A percentile compares a stretch with the other conserved stretches of the same genome.
phyloP scores from a whole-genome alignment of 2,797 vertebrate species.

The Eutrigla gurnardus region DNA sequence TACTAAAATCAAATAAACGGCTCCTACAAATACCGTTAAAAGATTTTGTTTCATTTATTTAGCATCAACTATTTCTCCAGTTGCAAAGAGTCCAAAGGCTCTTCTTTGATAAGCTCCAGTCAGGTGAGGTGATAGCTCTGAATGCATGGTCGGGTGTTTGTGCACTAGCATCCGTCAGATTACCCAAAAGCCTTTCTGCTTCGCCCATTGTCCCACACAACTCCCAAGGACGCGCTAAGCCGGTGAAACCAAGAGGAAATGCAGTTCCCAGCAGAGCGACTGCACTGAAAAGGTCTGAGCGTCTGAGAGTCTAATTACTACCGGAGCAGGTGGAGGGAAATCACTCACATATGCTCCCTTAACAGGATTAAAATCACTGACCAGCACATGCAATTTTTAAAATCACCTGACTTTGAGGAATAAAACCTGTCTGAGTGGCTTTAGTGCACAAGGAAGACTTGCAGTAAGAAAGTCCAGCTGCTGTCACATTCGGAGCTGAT shows the following conservation, averaged over 20 bases:
- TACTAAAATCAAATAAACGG: too few relatives aligned
- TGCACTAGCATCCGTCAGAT: conserved; percentile 1
- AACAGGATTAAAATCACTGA: conserved; percentile 7
- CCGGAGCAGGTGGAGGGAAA: background rate
- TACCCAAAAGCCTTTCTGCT: conserved; percentile 5
- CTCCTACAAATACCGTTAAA: background rate
- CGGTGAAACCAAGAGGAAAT: conserved; percentile 35
- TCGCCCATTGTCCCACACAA: background rate
- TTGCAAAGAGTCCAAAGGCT: background rate
- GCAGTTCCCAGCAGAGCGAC: background rate
- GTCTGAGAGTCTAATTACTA: conserved; percentile 1
- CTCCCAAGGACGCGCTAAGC: conserved; percentile 2
- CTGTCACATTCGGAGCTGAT: background rate
- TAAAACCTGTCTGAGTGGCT: background rate
- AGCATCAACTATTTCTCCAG: background rate
- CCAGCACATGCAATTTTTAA: background rate
- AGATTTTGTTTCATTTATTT: background rate
- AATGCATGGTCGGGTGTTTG: background rate
- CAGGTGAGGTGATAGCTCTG: background rate
- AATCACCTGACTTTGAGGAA: background rate
- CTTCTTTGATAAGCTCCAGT: background rate
- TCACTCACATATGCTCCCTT: background rate
- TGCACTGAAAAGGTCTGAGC: background rate
- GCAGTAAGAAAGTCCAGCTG: background rate
- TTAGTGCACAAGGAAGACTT: background rate